Evolutionary conservation across 2,797 vertebrate genomes (phyloP).

Genomic region (Pelodytes ibericus): DNA sequence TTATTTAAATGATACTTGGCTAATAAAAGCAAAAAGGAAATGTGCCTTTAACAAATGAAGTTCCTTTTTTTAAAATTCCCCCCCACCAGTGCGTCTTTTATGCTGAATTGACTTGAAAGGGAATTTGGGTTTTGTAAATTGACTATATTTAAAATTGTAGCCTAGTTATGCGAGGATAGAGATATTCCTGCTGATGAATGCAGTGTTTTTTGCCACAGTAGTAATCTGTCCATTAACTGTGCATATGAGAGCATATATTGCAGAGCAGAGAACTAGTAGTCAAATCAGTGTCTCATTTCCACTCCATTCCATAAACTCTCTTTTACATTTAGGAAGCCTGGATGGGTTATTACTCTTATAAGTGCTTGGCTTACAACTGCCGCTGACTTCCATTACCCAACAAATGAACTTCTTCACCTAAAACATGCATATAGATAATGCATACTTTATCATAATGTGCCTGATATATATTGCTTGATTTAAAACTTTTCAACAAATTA

Average conservation of each 20-base stretch:
- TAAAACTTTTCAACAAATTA: conserved; percentile 54
- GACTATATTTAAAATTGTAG: background rate
- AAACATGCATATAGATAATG: conserved; percentile 49
- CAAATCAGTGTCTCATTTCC: background rate
- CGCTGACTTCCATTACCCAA: conserved; percentile 45
- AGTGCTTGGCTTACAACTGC: conserved; percentile 50
- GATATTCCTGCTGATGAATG: background rate
- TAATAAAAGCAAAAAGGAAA: background rate
- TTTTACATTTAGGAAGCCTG: conserved; percentile 10
- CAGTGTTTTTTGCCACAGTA: background rate
- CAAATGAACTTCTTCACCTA: conserved; percentile 55
- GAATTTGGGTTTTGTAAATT: background rate
- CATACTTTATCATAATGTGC: conserved; percentile 47
- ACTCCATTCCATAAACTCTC: background rate
- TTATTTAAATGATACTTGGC: too few relatives aligned
- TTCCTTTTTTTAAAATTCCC: background rate
- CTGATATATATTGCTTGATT: conserved; percentile 49
- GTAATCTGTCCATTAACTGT: conserved; percentile 2
- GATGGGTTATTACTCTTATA: conserved; percentile 40
- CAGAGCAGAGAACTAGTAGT: background rate
- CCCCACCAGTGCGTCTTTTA: background rate
- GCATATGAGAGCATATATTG: background rate
- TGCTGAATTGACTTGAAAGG: background rate
- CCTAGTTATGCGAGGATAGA: background rate
- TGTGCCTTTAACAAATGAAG: background rate